Base-by-base conservation (phyloP, 2,888 invertebrate species). In the Aquatica leii region DNA sequence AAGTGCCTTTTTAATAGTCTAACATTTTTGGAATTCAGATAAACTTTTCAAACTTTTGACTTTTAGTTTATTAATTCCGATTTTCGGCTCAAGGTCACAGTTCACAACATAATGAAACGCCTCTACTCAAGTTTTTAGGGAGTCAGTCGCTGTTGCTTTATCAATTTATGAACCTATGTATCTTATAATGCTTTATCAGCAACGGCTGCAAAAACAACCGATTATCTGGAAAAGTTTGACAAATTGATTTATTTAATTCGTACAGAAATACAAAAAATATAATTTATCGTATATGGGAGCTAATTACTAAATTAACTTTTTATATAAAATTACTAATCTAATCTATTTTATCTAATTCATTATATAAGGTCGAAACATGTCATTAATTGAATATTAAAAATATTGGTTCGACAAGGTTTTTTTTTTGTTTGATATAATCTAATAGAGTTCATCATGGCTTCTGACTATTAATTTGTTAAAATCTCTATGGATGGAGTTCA, bases 191-290 rank as follows among this genome's bases (percentile, higher is more conserved):
- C 35, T 34, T 31, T 51, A 14, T 31, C 51, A 31, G 15, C 15
- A 6, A 14, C 20, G 14, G 24, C n/a, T 46, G 51, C 52, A 55
- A 41, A 41, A 14, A 41, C 54, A 17, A 21, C 54, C 4, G 37
- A 54, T 12, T 54, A 18, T 21, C 12, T 15, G 1, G 2, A 55
- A 21, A 9, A 55, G 2, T 31, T 55, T 54, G 41, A 54, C 15
- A 37, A 18, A 18, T 35, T 48, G 48, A 48, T 20, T 48, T 48
- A 48, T 48, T 48, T 21, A 48, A 48, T 48, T 48, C 48, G 2
- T 48, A 18, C 1, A 48, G 9, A 20, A 18, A 48, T 18, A 18
- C 11, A 48, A 48, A 21, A 18, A 48, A 18, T 48, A 48, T 41
- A 41, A 41, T 41, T 14, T 41, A 21, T 18, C 14, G 11, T 43